Evolutionary conservation across 1,140 invertebrate species (phyloP), one percentile per base, ranked within the genome.

Genomic region (Pollicipes pollicipes): DNA sequence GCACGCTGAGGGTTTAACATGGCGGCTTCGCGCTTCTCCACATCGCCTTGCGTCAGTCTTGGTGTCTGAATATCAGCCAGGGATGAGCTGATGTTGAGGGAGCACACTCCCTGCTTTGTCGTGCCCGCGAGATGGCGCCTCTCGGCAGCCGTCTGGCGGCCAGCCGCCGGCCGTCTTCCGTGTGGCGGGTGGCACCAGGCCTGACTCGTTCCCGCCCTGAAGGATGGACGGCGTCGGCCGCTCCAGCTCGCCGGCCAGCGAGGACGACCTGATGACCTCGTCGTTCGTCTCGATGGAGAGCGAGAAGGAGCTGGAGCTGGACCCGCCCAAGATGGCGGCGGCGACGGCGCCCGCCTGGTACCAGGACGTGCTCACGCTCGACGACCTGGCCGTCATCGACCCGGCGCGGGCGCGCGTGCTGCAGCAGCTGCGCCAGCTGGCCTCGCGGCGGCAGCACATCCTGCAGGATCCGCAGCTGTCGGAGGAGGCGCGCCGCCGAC

Each of bases 361-460:
- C 75, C 74, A 77, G 69, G 81, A 80, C 27, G 77, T 85, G 28
- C 82, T 97, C 13, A 86, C 84, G 30, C 83, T 89, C 70, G 90
- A 95, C 63, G 92, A 97, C 81, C 83, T 97, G 31, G 83, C 86
- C 45, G 83, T 89, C 72, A 88, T 98, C 8, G 92, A 98, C 82
- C 88, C 90, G 1, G 88, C 92, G 27, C 83, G 90, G 75, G 89
- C 89, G 10, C 75, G 76, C 72, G 94, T 95, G 78, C 77, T 95
- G 21, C 85, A 86, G 72, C 87, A 93, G 78, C 82, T 94, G 63
- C 84, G 86, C 71, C 86, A 88, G 29, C 78, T 93, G 17, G 83
- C 87, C 45, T 78, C 81, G 67, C 82, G 84, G 37, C 90, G 90
- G 77, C 84, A 86, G 73, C 82, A 83, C 69, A 89, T 90, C 64